Base-by-base conservation (phyloP, 2,888 invertebrate genomes). In the Papilio elwesi region DNA sequence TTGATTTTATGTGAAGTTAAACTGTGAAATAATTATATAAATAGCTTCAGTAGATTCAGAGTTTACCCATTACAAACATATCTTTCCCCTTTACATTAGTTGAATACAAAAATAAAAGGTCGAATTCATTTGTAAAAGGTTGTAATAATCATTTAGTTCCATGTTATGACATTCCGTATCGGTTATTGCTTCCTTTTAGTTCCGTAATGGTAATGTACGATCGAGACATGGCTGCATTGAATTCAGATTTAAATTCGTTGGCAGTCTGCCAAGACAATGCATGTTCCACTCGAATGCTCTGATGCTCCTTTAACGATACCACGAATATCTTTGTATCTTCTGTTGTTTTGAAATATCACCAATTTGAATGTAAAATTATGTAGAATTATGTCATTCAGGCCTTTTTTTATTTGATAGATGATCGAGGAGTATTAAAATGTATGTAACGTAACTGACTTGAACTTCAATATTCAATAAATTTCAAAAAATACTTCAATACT, bases 161-260 rank as follows among this genome's bases (percentile, higher is more conserved):
- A 57, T 59, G 48, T 64, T 65, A 51, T 65, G 13, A 65, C 51
- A 62, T 65, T 65, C 36, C 9, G 26, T 51, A 65, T 65, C 65
- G 51, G 65, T 65, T 65, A 65, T 65, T 65, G 65, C 65, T 65
- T 65, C 51, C 65, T 65, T 65, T 65, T 65, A 65, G 51, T 49
- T 38, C 51, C 51, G 13, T 65, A 65, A 65, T 65, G 13, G 12
- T 64, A 49, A 38, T n/a, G 36, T 49, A 64, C 36, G 2, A 38
- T 51, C 10, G 51, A 62, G 15, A 43, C 59, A 36, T 59, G 51
- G 51, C 51, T 64, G 65, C 65, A 51, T 26, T 13, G 59, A 62
- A 51, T n/a, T 65, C 36, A n/a, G 65, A 65, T 65, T 51, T 51
- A 51, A 51, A 26, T 49, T 26, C 51, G 6, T 36, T 65, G 65